Conservation (phyloP, 2,888 invertebrate species). For the Lapara coniferarum region DNA sequence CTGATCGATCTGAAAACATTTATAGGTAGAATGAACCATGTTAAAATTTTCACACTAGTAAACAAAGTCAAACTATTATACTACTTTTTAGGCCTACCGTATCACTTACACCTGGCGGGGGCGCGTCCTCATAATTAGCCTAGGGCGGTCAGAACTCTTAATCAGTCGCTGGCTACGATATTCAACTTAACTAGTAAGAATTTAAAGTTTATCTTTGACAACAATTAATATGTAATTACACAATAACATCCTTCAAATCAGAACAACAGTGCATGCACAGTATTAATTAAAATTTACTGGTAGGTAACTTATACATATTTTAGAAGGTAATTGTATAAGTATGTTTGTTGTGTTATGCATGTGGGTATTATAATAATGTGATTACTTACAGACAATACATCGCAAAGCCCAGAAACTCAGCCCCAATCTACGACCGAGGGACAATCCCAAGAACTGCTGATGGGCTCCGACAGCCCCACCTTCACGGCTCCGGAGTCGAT, state of each 20-base stretch:
- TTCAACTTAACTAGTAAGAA: slow-evolving; percentile 41
- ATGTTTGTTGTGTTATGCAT: background rate
- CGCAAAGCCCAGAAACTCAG: background rate
- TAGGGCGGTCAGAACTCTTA: no score
- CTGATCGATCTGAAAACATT: no score
- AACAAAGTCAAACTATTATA: no score
- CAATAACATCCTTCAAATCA: no score
- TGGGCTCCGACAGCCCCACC: background rate
- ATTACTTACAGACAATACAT: background rate
- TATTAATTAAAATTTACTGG: no score
- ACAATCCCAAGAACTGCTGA: background rate
- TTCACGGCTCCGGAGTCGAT: background rate
- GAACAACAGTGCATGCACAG: no score
- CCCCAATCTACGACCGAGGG: background rate
- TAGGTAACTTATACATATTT: background rate
- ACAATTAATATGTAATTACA: no score
- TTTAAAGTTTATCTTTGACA: background rate
- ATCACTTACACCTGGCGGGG: no score
- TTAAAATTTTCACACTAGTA: no score
- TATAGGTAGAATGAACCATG: no score
- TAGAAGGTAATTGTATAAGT: background rate
- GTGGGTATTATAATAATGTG: background rate
- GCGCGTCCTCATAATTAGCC: no score
- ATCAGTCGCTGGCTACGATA: slow-evolving; percentile 32
- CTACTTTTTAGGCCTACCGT: no score